Evolutionary conservation across 2,888 invertebrate species (phyloP), one percentile per base, ranked within the genome.

Genomic region (Calliphora vomitoria): DNA sequence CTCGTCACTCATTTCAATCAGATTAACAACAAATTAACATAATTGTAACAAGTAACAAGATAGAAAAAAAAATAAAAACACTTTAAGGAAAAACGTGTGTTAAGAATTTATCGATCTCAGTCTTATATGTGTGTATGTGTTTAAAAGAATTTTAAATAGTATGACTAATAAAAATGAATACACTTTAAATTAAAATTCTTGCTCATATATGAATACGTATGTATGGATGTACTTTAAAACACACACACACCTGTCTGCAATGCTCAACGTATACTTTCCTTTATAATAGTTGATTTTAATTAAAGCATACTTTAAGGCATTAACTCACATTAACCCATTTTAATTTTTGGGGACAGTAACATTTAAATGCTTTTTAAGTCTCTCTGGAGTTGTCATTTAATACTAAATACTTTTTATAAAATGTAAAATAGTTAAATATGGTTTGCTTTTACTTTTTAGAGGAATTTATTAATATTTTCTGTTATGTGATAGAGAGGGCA

Each of bases 251-350:
- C 10, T 6, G 60, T 3, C n/a, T 50, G 18, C 20, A 1, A 60
- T n/a, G 31, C 3, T 58, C 8, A n/a, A 10, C 4, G 20, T 50
- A 35, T 25, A 53, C 41, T 41, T 72, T 44, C 31, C 44, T 79
- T 58, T 35, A 60, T 15, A 13, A 69, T 60, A 69, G 60, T 69
- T 69, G 69, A 58, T 55, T 81, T 64, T 71, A 64, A 72, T 81
- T 64, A 81, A 72, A 81, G 55, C 41, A 41, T 72, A 64, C 44
- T 72, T 64, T 41, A 6, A 72, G 72, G 64, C 80, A n/a, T 55
- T 35, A 62, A 15, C 3, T 18, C 25, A 20, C 55, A 60, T 55
- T 53, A 64, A n/a, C 53, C 62, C 62, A 64, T 38, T 64, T 64
- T 18, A 38, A 64, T 64, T 64, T n/a, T 38, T 18, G 2, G 18